A percentile compares a stretch with the other conserved stretches of the same genome.
phyloP scores from a whole-genome alignment of 2,113 vertebrate species.

The Brachypodius melanocephalos region DNA sequence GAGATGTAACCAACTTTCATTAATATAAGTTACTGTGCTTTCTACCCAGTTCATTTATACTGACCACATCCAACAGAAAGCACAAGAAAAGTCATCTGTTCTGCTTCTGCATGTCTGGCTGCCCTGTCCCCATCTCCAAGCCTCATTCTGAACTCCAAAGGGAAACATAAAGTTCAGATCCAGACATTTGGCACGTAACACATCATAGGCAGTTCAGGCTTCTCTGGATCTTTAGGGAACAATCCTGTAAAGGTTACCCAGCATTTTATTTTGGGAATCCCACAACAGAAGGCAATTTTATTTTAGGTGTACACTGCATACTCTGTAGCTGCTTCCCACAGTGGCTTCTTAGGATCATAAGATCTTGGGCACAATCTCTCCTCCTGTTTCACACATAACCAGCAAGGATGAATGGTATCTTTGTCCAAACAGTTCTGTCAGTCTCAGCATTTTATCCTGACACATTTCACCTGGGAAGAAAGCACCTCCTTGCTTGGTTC shows the following conservation, averaged over 20 bases:
- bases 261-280: not conserved
- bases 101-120: not conserved
- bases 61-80: not conserved
- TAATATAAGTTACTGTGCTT: not conserved
- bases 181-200: not conserved
- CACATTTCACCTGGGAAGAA: not conserved
- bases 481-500: not conserved
- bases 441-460: not conserved
- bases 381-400: not conserved
- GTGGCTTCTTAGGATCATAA: not conserved
- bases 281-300: not conserved
- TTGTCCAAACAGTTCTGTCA: fast-evolving
- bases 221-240: not conserved
- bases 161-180: not conserved
- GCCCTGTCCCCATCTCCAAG: not conserved
- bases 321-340: not conserved
- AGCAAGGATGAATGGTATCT: not conserved
- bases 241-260: not conserved
- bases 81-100: not conserved
- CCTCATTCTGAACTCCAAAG: not conserved
- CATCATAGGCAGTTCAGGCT: not conserved
- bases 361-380: not conserved
- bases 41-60: not conserved
- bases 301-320: not conserved
- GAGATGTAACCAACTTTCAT: not conserved